phyloP scores from a whole-genome alignment of 2,113 vertebrate species.

The Psilopogon haemacephalus region DNA sequence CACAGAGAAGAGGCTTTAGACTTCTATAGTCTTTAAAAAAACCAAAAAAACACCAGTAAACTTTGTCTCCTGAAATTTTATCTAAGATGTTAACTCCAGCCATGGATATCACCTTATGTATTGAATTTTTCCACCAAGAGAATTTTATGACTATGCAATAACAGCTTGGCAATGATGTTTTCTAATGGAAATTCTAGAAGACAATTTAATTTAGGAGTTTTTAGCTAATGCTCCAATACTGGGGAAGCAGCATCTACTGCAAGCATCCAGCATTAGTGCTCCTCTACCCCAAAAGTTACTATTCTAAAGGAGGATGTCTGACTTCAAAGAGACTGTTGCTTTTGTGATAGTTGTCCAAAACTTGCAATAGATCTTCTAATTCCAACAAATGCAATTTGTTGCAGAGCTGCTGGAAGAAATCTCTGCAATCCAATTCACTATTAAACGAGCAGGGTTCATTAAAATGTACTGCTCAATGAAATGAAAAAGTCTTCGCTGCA shows the following conservation, averaged over 20 bases:
- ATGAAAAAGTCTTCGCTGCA: background rate
- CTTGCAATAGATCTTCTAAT: background rate
- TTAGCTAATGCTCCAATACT: background rate
- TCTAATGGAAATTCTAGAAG: conserved; percentile 3
- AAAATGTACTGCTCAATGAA: background rate
- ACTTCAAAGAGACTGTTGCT: background rate
- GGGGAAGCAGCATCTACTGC: background rate
- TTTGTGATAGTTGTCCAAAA: background rate
- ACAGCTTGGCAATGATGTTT: background rate
- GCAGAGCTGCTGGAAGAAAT: conserved; percentile 16
- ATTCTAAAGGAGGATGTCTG: background rate
- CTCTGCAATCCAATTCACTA: background rate
- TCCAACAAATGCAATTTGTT: conserved; percentile 3
- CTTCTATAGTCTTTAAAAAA: no score
- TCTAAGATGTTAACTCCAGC: background rate
- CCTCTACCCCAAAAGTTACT: background rate
- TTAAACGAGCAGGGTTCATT: conserved; percentile 6
- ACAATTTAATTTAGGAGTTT: background rate
- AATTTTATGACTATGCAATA: background rate
- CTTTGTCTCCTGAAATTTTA: background rate
- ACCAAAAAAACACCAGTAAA: background rate
- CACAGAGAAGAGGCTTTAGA: background rate
- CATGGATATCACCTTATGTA: rapidly evolving
- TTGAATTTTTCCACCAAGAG: background rate
- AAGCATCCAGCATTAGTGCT: background rate